phyloP scores from a whole-genome alignment of 2,888 invertebrate genomes.

The Ptychoptera albimana region DNA sequence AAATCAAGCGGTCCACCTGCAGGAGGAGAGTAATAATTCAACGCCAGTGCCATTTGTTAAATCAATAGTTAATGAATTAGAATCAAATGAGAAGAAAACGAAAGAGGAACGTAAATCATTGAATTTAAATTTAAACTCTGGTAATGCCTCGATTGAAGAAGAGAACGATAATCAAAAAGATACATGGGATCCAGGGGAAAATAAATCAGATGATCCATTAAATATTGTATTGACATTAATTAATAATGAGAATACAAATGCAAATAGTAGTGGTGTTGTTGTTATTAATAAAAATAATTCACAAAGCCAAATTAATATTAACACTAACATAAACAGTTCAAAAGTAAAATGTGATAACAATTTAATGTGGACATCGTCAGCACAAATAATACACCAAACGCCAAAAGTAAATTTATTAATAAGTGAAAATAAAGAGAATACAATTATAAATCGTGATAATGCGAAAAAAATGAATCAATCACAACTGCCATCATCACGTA shows the following conservation, averaged over 20 bases:
- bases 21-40: constrained; percentile 31
- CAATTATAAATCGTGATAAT: constrained; percentile 1
- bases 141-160: constrained; percentile 17
- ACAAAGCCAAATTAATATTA: constrained; percentile 14
- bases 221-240: neutral
- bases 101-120: constrained; percentile 16
- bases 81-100: constrained; percentile 33
- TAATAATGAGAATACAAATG: constrained; percentile 12
- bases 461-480: constrained; percentile 7
- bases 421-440: constrained; percentile 5
- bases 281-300: constrained; percentile 19
- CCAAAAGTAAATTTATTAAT: constrained; percentile 15
- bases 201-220: neutral
- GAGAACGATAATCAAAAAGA: constrained; percentile 30
- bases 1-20: constrained; percentile 73
- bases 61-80: constrained; percentile 57
- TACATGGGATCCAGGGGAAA: constrained; percentile 52
- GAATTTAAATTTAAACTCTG: constrained; percentile 16
- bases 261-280: constrained; percentile 14
- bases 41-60: constrained; percentile 40
- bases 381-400: constrained; percentile 25
- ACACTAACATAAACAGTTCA: neutral
- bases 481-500: constrained; percentile 2
- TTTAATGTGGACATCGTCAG: constrained; percentile 8
- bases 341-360: constrained; percentile 6